Base-by-base conservation (phyloP, 2,888 invertebrate genomes). In the Ennomos quercinarius region DNA sequence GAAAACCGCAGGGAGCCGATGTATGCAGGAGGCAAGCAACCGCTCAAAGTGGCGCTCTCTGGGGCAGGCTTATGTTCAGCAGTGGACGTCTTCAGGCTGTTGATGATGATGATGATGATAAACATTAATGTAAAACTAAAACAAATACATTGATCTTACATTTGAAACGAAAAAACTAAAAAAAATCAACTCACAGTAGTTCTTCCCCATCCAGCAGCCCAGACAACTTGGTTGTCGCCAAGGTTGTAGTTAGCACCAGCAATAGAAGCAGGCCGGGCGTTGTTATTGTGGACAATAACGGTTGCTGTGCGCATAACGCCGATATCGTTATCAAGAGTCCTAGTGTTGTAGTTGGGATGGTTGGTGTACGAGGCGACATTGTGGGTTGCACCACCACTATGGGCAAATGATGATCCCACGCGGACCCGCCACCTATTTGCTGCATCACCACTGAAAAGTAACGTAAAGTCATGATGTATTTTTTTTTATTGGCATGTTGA, bases 191-290 rank as follows among this genome's bases (percentile, higher is more conserved):
- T 78, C 59, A 86, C 84, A 45, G 70, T 63, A 37, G 73, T 81
- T 0, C 67, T 64, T 39, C 86, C 87, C 86, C 85, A 87, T 65
- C 86, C 86, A 37, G 76, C 68, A 34, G 83, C 81, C 79, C 78
- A 83, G 0, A 86, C 79, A 3, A 68, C 64, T 47, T 77, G 71
- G 56, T 81, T 77, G 55, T 84, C 83, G 9, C 57, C 60, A 0
- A 83, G 62, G 10, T 72, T 67, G 63, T 85, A 86, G 55, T 74
- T 80, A 11, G 73, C 2, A 0, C 83, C 78, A 34, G 86, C 78
- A 8, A 86, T 80, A 9, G 63, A 58, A 5, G 41, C 83, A 2
- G 77, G 63, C 3, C 62, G 61, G 2, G 58, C 61, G 38, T 67
- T 74, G 39, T 57, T 73, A 9, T 66, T 46, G 35, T 51, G 71